phyloP scores from a whole-genome alignment of 2,888 invertebrate genomes.

The Lithophane ornitopus region DNA sequence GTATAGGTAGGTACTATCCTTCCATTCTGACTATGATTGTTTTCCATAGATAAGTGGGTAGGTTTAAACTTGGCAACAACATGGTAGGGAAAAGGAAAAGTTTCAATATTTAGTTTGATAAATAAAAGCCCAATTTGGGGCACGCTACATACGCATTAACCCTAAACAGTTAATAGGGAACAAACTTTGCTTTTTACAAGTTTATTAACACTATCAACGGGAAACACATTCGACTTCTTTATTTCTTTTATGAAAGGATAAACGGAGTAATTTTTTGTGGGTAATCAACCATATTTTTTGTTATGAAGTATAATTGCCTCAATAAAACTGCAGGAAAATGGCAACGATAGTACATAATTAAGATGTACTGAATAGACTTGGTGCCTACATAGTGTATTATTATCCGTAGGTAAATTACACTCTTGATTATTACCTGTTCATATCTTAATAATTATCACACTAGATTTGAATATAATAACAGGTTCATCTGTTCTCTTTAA shows the following conservation, averaged over 20 bases:
- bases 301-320: slow-evolving; percentile 7
- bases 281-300: slow-evolving; percentile 42
- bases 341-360: slow-evolving; percentile 35
- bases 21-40: not conserved
- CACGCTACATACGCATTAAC: slow-evolving; percentile 60
- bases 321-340: slow-evolving; percentile 49
- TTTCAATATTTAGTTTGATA: slow-evolving; percentile 48
- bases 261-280: slow-evolving; percentile 5
- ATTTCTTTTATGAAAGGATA: slow-evolving; percentile 14
- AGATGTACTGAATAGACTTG: slow-evolving; percentile 12
- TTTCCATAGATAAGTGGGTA: not conserved
- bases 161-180: slow-evolving; percentile 29
- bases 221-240: slow-evolving; percentile 28
- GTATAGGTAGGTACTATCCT: not conserved
- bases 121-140: slow-evolving; percentile 38
- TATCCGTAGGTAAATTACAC: slow-evolving; percentile 37
- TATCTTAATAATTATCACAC: slow-evolving; percentile 32
- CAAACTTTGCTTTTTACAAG: slow-evolving; percentile 54
- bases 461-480: slow-evolving; percentile 37
- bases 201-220: slow-evolving; percentile 42
- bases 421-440: slow-evolving; percentile 36
- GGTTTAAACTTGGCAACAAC: not conserved
- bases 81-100: slow-evolving; percentile 40
- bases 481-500: slow-evolving; percentile 14
- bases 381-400: slow-evolving; percentile 7